Evolutionary conservation across 2,113 vertebrate genomes (phyloP).

Genomic region (Chaetops frenatus): DNA sequence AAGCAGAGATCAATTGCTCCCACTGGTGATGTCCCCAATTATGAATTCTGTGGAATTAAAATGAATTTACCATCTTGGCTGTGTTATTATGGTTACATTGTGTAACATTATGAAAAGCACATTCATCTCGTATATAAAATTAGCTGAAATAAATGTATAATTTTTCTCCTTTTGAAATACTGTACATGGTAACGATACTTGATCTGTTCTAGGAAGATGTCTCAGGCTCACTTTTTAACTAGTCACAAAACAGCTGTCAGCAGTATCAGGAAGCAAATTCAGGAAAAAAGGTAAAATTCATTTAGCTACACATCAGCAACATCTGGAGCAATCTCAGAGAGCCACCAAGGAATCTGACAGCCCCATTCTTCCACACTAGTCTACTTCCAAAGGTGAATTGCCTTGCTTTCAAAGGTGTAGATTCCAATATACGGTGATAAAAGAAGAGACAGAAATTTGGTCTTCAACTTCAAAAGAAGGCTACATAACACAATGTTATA

Average conservation of each 20-base stretch:
- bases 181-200: not conserved
- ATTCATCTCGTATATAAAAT: conserved; percentile 44
- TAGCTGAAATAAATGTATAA: conserved; percentile 50
- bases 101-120: conserved; percentile 57
- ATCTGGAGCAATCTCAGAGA: not conserved
- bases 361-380: not conserved
- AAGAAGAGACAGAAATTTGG: not conserved
- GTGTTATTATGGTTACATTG: conserved; percentile 52
- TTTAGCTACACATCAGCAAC: not conserved
- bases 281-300: not conserved
- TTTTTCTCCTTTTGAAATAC: conserved; percentile 46
- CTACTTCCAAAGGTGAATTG: not conserved
- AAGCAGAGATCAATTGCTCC: conserved; percentile 69
- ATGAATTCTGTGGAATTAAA: conserved; percentile 64
- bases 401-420: not conserved
- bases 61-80: conserved; percentile 59
- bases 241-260: conserved; percentile 41
- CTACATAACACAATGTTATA: not conserved
- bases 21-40: conserved; percentile 64
- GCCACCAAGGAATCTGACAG: not conserved
- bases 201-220: conserved; percentile 16
- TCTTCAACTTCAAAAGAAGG: not conserved
- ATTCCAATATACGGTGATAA: not conserved
- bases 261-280: not conserved
- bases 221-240: conserved; percentile 30